These are phyloP conservation scores for Pogona vitticeps DNA, from an alignment of 2,113 vertebrate genomes.

Conservation along the genomic window DNA sequence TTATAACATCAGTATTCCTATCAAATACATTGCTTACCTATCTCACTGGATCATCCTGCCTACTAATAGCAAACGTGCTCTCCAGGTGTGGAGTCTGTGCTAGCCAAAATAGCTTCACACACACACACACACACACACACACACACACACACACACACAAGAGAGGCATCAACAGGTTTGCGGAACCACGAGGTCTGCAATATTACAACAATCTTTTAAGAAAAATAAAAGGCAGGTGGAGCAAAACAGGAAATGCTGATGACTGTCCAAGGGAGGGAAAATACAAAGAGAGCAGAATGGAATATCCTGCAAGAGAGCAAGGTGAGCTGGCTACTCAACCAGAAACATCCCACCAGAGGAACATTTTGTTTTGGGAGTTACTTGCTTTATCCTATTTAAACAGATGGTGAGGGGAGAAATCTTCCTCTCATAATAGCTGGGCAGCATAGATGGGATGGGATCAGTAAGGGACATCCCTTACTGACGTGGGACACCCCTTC, in stretches of 20 bases:
- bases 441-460: too few relatives aligned
- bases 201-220: background rate
- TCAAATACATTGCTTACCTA: background rate
- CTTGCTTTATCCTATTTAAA: background rate
- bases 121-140: too few relatives aligned
- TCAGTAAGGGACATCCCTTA: too few relatives aligned
- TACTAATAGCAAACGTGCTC: background rate
- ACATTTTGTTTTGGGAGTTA: background rate
- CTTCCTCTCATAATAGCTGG: background rate
- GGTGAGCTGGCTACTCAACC: too few relatives aligned
- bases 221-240: background rate
- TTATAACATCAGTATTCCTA: background rate
- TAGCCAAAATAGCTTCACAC: background rate
- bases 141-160: too few relatives aligned
- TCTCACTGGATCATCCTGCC: background rate
- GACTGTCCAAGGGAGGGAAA: too few relatives aligned
- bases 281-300: background rate
- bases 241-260: background rate
- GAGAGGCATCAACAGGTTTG: background rate
- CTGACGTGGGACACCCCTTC: too few relatives aligned
- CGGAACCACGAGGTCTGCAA: background rate
- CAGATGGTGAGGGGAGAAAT: background rate
- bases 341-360: background rate
- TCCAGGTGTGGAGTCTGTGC: background rate
- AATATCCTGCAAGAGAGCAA: background rate